Conservation (phyloP, 1,140 invertebrate genomes). For the Bombyx mandarina region DNA sequence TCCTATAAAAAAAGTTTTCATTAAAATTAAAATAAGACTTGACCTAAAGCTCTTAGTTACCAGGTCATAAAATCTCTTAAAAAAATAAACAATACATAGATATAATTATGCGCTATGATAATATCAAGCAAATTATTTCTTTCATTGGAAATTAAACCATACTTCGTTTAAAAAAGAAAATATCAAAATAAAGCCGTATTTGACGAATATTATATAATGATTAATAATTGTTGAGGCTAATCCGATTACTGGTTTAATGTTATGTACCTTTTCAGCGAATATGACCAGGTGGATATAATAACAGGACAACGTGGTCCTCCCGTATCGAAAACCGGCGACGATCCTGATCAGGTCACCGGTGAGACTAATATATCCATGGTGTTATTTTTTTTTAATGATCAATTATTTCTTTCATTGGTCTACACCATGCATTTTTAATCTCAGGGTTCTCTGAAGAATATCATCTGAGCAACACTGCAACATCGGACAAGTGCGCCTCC, state of each 20-base stretch:
- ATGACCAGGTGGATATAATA: conserved; percentile 57
- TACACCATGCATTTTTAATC: too few species aligned
- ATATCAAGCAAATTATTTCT: background rate
- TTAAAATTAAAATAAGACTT: too few species aligned
- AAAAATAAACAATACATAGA: too few species aligned
- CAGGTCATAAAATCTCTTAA: too few species aligned
- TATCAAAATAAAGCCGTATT: background rate
- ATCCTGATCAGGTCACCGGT: conserved; percentile 35
- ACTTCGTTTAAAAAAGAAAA: background rate
- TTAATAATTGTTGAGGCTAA: background rate
- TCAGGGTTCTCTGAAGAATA: conserved; percentile 41
- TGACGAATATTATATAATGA: background rate
- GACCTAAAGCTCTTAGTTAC: too few species aligned
- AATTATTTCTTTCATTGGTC: too few species aligned
- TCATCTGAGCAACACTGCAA: conserved; percentile 38
- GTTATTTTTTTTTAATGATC: conserved; percentile 6
- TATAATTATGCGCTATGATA: background rate
- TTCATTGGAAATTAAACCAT: background rate
- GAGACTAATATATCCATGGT: conserved; percentile 2
- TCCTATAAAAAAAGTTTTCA: too few species aligned
- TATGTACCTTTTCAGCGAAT: conserved; percentile 31
- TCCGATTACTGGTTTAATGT: background rate
- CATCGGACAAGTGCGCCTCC: conserved; percentile 42
- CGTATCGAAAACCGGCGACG: conserved; percentile 29
- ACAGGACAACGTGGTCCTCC: conserved; percentile 41